These are phyloP conservation scores for Bergia puertoricense DNA, from an alignment of 92 coral and sea anemone genomes.

Conservation along the genomic window DNA sequence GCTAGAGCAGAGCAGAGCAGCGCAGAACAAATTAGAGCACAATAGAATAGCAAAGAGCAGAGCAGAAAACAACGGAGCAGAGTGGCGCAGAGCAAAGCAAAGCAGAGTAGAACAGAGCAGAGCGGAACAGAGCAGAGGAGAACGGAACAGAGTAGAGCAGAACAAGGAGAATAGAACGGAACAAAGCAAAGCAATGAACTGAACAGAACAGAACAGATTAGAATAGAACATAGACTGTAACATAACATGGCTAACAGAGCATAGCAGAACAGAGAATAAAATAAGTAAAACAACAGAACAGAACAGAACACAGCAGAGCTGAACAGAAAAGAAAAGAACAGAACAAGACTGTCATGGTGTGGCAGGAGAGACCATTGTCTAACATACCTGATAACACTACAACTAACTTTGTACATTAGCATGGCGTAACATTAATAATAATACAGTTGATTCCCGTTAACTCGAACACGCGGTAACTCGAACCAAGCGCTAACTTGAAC, in stretches of 20 bases:
- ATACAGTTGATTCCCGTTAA: too few relatives aligned
- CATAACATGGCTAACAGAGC: neutral
- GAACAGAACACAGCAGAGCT: neutral
- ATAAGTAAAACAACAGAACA: neutral
- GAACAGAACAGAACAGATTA: neutral
- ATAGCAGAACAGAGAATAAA: neutral
- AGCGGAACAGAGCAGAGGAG: neutral
- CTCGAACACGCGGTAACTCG: too few relatives aligned
- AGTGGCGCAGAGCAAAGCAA: neutral
- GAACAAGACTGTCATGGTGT: neutral
- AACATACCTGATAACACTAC: too few relatives aligned
- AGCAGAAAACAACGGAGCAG: too few relatives aligned
- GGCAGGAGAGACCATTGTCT: neutral
- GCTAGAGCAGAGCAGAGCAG: neutral
- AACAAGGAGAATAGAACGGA: too few relatives aligned
- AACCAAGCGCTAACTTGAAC: too few relatives aligned
- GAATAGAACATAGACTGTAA: too few relatives aligned
- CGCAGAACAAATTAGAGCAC: neutral
- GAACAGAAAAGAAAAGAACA: neutral
- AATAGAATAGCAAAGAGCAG: neutral
- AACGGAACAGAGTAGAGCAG: neutral
- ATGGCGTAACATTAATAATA: too few relatives aligned
- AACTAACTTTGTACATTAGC: too few relatives aligned
- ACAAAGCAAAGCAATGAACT: too few relatives aligned
- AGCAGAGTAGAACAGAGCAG: neutral